A percentile compares a stretch with the other conserved stretches of the same genome.
Evolutionary conservation across 2,113 vertebrate species (phyloP).

Genomic region (Dicentrarchus labrax): DNA sequence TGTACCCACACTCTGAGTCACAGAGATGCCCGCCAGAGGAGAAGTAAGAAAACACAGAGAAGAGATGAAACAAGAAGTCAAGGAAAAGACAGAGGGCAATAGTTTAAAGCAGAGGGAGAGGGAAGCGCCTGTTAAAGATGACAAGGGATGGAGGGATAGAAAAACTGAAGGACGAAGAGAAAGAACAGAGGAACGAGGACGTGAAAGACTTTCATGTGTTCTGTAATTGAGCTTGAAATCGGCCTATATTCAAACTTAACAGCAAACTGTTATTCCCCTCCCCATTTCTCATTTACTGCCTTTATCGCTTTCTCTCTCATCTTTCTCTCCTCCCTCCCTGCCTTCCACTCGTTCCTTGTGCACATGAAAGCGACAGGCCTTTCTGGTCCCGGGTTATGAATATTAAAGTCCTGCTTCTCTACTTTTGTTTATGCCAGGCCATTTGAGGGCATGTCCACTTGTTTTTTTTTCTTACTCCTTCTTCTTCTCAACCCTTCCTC

Average conservation of each 20-base stretch:
- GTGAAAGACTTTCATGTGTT: constrained; percentile 43
- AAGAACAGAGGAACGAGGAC: constrained; percentile 13
- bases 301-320: constrained; percentile 25
- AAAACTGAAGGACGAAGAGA: constrained; percentile 20
- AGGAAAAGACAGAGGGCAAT: constrained; percentile 34
- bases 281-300: constrained; percentile 30
- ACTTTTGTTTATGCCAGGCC: constrained; percentile 57
- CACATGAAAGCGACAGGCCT: constrained; percentile 56
- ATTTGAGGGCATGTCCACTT: constrained; percentile 47
- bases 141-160: constrained; percentile 17
- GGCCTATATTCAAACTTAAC: constrained; percentile 34
- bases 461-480: not conserved
- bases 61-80: constrained; percentile 29
- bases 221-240: constrained; percentile 68
- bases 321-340: not conserved
- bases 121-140: constrained; percentile 13
- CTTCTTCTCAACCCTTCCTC: constrained; percentile 6
- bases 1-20: not conserved
- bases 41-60: not conserved
- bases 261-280: constrained; percentile 49
- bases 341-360: constrained; percentile 19
- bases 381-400: constrained; percentile 63
- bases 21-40: constrained; percentile 14
- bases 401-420: constrained; percentile 61
- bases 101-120: constrained; percentile 38